Evolutionary conservation across 2,113 vertebrate genomes (phyloP), one percentile per base, ranked within the genome.

Genomic region (Clarias macrocephalus): DNA sequence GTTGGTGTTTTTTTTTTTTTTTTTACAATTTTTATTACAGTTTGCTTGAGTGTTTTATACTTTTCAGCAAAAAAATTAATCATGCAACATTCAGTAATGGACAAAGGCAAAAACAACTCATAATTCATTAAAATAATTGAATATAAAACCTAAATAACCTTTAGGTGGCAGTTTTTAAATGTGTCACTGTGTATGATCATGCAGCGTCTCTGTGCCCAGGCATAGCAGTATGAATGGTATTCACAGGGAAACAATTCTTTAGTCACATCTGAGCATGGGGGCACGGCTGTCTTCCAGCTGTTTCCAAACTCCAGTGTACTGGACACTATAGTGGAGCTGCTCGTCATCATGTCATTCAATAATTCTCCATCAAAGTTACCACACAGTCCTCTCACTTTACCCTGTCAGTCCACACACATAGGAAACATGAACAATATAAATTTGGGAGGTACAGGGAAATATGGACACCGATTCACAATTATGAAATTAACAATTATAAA

Each of bases 311-410:
- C 93, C 86, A 96, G 0, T 0, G 93, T 87, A 68, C 91, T 94
- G 62, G 90, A 82, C 66, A 93, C 90, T 19, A 88, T 91, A 87
- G 70, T 76, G 79, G 94, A 93, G 80, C 87, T 90, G n/a, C 93
- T 93, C 0, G 93, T 95, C 82, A 93, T 93, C 56, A 97, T 91
- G 82, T 97, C 97, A 77, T 97, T 97, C 89, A 93, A 95, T 85
- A 95, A 92, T 63, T 93, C 95, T 6, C 91, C 94, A 57, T 97
- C 96, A 90, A 96, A 96, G 85, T 97, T 96, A 80, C 97, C 97
- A 92, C 97, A 97, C 37, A 97, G 95, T 63, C 97, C 96, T 25
- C 94, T 95, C 5, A 97, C 95, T 88, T 87, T 90, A 28, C 91
- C 93, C 97, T 97, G n/a, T 7, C 33, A 54, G n/a, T 73, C 33